Base-by-base conservation (phyloP, 2,888 invertebrate species). In the Drosophila anomelani region DNA sequence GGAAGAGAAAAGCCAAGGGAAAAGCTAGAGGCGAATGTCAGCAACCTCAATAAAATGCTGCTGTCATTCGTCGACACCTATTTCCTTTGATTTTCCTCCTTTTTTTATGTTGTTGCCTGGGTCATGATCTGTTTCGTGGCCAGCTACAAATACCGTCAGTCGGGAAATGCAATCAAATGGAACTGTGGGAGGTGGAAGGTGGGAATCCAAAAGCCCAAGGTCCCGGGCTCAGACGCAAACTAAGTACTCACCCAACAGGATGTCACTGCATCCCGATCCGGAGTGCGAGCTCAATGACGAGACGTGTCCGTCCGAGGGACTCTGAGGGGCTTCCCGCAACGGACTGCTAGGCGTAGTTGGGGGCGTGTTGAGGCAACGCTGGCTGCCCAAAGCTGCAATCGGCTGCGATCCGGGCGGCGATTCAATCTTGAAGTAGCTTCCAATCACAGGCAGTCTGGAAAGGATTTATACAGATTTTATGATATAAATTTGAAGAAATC, bases 231-330 rank as follows among this genome's bases (percentile, higher is more conserved):
- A 9, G 13, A 17, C 15, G 5, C 6, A 60, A 17, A 5, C 55
- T 34, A 20, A 43, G 29, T 55, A 78, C 90, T 90, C 77, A 92
- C 92, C 92, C 80, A 92, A 88, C 77, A 90, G 80, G 39, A 91
- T 90, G 81, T 92, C 92, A 85, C 91, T 92, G 62, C 91, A 92
- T 72, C 83, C 90, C 60, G 91, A 92, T 69, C 82, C 90, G 49
- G 91, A 85, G 66, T 83, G 85, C 63, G 92, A 92, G 77, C 92
- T 92, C 66, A 92, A 80, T 73, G 92, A 92, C 56, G 85, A 85
- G 75, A 91, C 89, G 63, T 92, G 92, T 56, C 92, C 92, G 78
- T 92, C 92, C 47, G 83, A 83, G 60, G 92, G 92, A 81, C 92
- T 92, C 59, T 92, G 92, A 6, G 91, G 88, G 61, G 91, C 89